Evolutionary conservation across 2,888 invertebrate species (phyloP).

Genomic region (Temnothorax unifasciatus): DNA sequence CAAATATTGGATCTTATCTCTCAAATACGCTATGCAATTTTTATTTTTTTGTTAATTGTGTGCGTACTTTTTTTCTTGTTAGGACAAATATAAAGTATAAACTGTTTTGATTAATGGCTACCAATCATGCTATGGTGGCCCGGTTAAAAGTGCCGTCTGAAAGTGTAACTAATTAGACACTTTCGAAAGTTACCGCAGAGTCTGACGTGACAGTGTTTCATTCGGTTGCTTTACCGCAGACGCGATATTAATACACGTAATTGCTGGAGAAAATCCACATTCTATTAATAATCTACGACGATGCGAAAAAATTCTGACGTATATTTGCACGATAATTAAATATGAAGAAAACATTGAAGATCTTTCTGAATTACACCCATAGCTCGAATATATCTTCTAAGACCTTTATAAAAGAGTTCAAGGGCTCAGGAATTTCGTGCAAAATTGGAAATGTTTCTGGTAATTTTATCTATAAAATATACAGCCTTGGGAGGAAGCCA

Average conservation of each 20-base stretch:
- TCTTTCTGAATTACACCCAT: not conserved
- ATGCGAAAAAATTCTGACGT: not conserved
- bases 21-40: not conserved
- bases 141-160: conserved; percentile 69
- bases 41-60: conserved; percentile 1
- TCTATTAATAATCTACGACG: not conserved
- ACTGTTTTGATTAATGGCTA: conserved; percentile 23
- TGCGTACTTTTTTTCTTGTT: not conserved
- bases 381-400: not conserved
- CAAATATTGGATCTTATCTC: not conserved
- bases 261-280: conserved; percentile 22
- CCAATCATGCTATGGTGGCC: conserved; percentile 61
- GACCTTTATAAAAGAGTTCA: not conserved
- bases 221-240: conserved; percentile 49
- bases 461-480: not conserved
- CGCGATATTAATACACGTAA: conserved; percentile 45
- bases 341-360: not conserved
- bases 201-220: conserved; percentile 67
- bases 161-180: conserved; percentile 76
- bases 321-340: not conserved
- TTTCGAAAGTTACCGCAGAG: conserved; percentile 73
- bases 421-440: not conserved
- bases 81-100: not conserved
- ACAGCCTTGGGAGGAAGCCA: not conserved
- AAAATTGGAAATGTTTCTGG: not conserved